These are phyloP conservation scores for Bufo bufo DNA, from an alignment of 2,113 vertebrate genomes.

Conservation along the genomic window DNA sequence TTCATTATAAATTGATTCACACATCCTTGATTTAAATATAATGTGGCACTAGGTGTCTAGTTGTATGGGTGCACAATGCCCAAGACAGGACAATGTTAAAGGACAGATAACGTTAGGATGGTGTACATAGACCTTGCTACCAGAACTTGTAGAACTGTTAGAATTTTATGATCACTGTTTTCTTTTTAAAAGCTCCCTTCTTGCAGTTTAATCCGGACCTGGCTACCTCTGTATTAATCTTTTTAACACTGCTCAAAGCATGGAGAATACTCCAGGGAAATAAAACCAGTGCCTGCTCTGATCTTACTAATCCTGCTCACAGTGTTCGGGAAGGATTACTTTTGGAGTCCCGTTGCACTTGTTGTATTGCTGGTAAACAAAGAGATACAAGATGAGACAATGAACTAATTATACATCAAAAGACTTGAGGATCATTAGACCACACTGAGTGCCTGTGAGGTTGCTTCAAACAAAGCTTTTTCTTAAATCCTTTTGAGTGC, in stretches of 20 bases:
- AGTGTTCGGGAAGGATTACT: slow-evolving; percentile 53
- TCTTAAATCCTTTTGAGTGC: slow-evolving; percentile 32
- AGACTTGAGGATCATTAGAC: slow-evolving; percentile 54
- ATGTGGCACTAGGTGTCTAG: not conserved
- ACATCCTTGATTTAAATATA: no score
- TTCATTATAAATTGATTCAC: no score
- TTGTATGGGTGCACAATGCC: not conserved
- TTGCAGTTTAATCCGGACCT: slow-evolving; percentile 50
- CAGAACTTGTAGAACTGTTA: not conserved
- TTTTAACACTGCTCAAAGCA: slow-evolving; percentile 57
- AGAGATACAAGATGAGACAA: slow-evolving; percentile 58
- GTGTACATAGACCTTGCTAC: not conserved
- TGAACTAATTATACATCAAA: slow-evolving; percentile 58
- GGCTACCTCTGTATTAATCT: slow-evolving; percentile 54
- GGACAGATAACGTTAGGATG: not conserved
- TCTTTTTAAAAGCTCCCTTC: slow-evolving; percentile 20
- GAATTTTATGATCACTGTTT: slow-evolving; percentile 45
- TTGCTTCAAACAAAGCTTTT: slow-evolving; percentile 41
- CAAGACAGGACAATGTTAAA: not conserved
- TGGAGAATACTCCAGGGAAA: slow-evolving; percentile 46
- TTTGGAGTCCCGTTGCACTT: slow-evolving; percentile 53
- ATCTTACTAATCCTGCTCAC: slow-evolving; percentile 57
- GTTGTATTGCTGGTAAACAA: slow-evolving; percentile 58
- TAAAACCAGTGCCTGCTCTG: slow-evolving; percentile 53
- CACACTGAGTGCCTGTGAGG: slow-evolving; percentile 44